phyloP scores from a whole-genome alignment of 2,113 vertebrate species.

The Gila orcuttii region DNA sequence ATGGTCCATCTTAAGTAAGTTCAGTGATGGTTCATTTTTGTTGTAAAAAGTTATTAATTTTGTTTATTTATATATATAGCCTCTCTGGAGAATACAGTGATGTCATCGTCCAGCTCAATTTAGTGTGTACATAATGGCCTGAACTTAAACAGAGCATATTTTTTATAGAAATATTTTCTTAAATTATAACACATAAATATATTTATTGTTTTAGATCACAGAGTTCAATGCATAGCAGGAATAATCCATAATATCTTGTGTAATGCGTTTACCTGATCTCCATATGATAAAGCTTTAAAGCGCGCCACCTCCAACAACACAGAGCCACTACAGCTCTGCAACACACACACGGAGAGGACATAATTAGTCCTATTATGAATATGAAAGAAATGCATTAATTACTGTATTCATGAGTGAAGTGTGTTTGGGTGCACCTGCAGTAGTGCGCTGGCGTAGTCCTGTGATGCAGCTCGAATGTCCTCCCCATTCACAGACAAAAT shows the following conservation, averaged over 20 bases:
- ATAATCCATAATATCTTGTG: not conserved
- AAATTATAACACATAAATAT: not conserved
- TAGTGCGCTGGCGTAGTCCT: slow-evolving; percentile 84
- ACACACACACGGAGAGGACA: slow-evolving; percentile 27
- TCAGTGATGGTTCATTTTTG: too few species aligned
- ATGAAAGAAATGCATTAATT: not conserved
- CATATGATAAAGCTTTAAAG: slow-evolving; percentile 85
- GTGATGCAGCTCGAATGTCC: slow-evolving; percentile 87
- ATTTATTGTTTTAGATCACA: not conserved
- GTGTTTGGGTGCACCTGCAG: slow-evolving; percentile 80
- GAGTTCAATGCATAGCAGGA: not conserved
- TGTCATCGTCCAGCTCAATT: too few species aligned
- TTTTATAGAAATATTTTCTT: not conserved
- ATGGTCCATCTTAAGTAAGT: too few species aligned
- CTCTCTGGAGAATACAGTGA: too few species aligned
- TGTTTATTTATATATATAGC: too few species aligned
- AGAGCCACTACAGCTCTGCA: slow-evolving; percentile 83
- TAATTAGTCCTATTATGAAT: slow-evolving; percentile 1
- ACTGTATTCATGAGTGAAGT: not conserved
- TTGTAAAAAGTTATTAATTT: too few species aligned
- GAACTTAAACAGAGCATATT: not conserved
- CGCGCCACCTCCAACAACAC: slow-evolving; percentile 90
- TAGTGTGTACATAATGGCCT: not conserved
- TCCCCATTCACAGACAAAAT: slow-evolving; percentile 91
- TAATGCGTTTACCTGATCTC: slow-evolving; percentile 82